A percentile compares a stretch with the other conserved stretches of the same genome.
Conservation (phyloP, 2,888 invertebrate species). For the Scaeva pyrastri region DNA sequence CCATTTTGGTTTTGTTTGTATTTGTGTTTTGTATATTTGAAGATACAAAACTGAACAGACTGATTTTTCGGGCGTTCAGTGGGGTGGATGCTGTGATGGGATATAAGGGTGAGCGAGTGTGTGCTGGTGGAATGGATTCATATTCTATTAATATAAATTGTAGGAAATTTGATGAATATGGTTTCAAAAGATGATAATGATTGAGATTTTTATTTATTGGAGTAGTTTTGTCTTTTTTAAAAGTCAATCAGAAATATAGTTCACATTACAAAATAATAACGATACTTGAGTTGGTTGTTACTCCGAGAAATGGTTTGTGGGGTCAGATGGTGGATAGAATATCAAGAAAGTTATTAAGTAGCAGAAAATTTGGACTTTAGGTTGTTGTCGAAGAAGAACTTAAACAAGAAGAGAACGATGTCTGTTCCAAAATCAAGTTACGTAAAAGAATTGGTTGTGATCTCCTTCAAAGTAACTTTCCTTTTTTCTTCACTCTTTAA, state of each 20-base stretch:
- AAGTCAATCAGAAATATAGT: not conserved
- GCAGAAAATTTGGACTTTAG: too few species aligned
- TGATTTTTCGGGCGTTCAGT: not conserved
- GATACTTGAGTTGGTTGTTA: not conserved
- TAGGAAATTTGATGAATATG: constrained; percentile 60
- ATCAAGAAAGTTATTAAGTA: too few species aligned
- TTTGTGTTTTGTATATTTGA: not conserved
- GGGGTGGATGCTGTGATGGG: too few species aligned
- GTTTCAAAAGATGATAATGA: constrained; percentile 40
- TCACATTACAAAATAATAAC: not conserved
- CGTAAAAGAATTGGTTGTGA: too few species aligned
- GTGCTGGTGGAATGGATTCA: not conserved
- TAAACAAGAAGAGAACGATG: too few species aligned
- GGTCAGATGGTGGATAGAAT: too few species aligned
- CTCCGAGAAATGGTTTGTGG: not conserved
- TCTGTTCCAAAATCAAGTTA: too few species aligned
- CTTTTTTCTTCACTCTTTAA: too few species aligned
- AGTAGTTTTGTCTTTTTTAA: not conserved
- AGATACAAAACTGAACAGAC: constrained; percentile 4
- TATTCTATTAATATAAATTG: constrained; percentile 60
- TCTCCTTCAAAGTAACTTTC: too few species aligned
- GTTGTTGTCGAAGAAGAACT: too few species aligned
- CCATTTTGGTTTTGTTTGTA: not conserved
- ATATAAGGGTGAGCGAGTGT: not conserved
- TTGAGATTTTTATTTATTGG: constrained; percentile 5